A percentile compares a stretch with the other conserved stretches of the same genome.
These are phyloP conservation scores for Apocrypta bakeri DNA, from an alignment of 1,140 invertebrate species.

Conservation along the genomic window DNA sequence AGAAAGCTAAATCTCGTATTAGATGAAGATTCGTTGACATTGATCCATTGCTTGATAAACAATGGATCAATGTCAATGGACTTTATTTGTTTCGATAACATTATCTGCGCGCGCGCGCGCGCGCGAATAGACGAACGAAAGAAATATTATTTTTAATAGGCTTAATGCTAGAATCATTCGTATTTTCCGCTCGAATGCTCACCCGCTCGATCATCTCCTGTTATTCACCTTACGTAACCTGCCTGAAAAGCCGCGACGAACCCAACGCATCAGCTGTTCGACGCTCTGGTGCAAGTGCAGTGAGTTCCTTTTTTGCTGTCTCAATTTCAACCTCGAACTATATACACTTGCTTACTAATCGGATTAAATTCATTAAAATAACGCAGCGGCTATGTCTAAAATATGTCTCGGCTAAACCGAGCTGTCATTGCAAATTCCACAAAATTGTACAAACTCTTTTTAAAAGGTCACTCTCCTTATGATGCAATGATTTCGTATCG, in stretches of 20 bases:
- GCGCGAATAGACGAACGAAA: no score
- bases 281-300: neutral
- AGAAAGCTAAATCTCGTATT: slow-evolving; percentile 28
- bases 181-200: slow-evolving; percentile 30
- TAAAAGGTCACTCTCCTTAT: neutral
- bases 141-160: no score
- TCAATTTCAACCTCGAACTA: no score
- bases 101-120: no score
- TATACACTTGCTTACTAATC: neutral
- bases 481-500: no score
- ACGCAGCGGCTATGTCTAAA: neutral
- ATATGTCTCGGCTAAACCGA: slow-evolving; percentile 43
- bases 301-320: no score
- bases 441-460: neutral
- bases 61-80: no score
- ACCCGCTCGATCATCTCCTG: neutral
- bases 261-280: slow-evolving; percentile 34
- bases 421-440: neutral
- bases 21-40: no score
- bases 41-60: no score
- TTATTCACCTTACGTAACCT: neutral
- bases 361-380: neutral
- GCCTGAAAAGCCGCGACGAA: neutral
- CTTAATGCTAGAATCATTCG: neutral
- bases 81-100: no score